Conservation (phyloP, 1,140 invertebrate genomes). For the Nomia melanderi region DNA sequence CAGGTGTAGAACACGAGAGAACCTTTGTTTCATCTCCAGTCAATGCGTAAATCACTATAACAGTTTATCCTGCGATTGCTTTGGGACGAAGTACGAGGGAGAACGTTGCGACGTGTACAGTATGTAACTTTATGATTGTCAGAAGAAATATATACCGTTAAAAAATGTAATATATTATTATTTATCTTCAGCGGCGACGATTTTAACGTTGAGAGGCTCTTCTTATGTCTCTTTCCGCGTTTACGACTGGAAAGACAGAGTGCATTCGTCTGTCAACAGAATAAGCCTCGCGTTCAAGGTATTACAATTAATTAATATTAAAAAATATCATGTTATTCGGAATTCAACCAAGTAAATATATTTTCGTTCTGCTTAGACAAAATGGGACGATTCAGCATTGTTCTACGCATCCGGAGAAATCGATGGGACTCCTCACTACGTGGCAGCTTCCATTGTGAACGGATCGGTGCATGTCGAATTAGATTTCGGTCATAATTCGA, state of each 20-base stretch:
- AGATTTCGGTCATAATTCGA: conserved; percentile 90
- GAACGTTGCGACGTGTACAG: conserved; percentile 94
- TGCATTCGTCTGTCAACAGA: conserved; percentile 91
- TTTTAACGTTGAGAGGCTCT: conserved; percentile 92
- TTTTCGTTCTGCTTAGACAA: conserved; percentile 81
- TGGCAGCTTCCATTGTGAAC: conserved; percentile 90
- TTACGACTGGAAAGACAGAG: conserved; percentile 95
- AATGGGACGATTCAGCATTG: conserved; percentile 92
- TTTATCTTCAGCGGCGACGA: conserved; percentile 87
- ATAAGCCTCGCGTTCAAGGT: conserved; percentile 95
- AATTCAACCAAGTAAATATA: too few relatives aligned
- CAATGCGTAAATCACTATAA: conserved; percentile 95
- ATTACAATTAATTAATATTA: conserved; percentile 37
- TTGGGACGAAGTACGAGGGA: conserved; percentile 94
- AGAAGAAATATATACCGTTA: too few relatives aligned
- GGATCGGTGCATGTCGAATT: conserved; percentile 90
- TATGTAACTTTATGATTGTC: conserved; percentile 81
- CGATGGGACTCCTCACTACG: conserved; percentile 88
- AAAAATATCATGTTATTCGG: too few relatives aligned
- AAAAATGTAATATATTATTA: too few relatives aligned
- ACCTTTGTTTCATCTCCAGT: conserved; percentile 91
- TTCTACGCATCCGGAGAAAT: conserved; percentile 94
- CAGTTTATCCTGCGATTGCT: conserved; percentile 93
- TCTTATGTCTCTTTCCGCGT: conserved; percentile 96
- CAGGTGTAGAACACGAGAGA: conserved; percentile 88